A percentile compares a stretch with the other conserved stretches of the same genome.
phyloP scores from a whole-genome alignment of 2,888 invertebrate genomes.

The Spilosoma lubricipeda region DNA sequence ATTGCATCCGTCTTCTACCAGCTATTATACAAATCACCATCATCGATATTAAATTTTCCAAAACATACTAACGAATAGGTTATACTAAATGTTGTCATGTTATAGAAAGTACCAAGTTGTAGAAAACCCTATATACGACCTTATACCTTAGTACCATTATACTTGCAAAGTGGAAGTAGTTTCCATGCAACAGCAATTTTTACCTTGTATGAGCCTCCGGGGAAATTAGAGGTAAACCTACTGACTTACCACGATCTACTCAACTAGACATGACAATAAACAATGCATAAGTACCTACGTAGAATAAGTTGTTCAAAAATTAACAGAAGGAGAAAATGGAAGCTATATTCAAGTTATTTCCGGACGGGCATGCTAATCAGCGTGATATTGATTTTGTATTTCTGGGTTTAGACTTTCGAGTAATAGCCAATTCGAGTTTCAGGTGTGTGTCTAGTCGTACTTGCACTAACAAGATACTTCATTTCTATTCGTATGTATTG shows the following conservation, averaged over 20 bases:
- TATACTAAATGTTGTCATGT: background rate
- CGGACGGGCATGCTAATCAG: background rate
- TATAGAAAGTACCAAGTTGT: background rate
- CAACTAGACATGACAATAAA: conserved; percentile 6
- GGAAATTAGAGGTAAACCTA: conserved; percentile 16
- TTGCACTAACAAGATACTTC: too few species aligned
- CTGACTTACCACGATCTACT: background rate
- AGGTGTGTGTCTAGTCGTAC: too few species aligned
- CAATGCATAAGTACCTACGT: background rate
- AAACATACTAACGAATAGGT: background rate
- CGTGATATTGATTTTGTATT: background rate
- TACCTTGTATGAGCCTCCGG: conserved; percentile 8
- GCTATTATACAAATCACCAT: too few species aligned
- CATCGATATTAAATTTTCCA: too few species aligned
- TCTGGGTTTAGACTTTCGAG: too few species aligned
- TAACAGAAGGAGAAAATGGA: background rate
- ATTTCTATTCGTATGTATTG: too few species aligned
- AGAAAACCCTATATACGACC: background rate
- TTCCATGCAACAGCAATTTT: conserved; percentile 8
- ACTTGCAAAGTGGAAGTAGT: conserved; percentile 6
- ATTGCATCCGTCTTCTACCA: too few species aligned
- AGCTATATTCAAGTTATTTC: background rate
- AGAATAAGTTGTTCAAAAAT: background rate
- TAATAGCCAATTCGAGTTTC: too few species aligned
- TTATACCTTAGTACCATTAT: background rate